Base-by-base conservation (phyloP, 2,113 vertebrate genomes). In the Erythrocercus mccallii region DNA sequence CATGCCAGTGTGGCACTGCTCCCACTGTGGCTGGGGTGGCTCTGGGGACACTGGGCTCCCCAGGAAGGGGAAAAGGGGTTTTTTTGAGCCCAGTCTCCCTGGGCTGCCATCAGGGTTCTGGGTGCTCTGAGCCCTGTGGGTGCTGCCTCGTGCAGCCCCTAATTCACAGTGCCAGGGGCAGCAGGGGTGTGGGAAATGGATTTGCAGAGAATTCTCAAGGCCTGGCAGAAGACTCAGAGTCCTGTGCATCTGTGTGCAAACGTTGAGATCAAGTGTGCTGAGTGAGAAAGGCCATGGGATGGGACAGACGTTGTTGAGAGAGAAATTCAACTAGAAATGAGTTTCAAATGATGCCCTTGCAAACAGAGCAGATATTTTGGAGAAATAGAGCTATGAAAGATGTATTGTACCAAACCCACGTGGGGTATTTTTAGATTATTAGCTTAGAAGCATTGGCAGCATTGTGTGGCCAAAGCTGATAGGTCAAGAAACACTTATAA, bases 161-260 rank as follows among this genome's bases (percentile, higher is more conserved):
- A 2, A 8, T 4, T 12, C 0, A 0, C 0, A 0, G 51, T 1
- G 5, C 3, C 1, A 3, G 31, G 58, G 40, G 64, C 18, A 10
- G 31, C 15, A 24, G 30, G 24, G 27, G 30, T 2, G 38, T 58
- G n/a, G 15, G 56, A 57, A 58, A 58, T 25, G 57, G n/a, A 35
- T 58, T 24, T 35, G n/a, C n/a, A 58, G 57, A 37, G n/a, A 35
- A 25, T 37, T 17, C 57, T 7, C 57, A 35, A 11, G 35, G 15
- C 23, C 57, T 58, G 23, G 5, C 57, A 37, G 57, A 11, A 37
- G n/a, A 9, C n/a, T 58, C 57, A 58, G n/a, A 25, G 15, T 11
- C 57, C 17, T 35, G n/a, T 37, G 10, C 22, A 35, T 7, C n/a
- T 35, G 22, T 35, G 6, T 11, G 15, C 10, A 25, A 58, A 37